Conservation (phyloP, 2,113 vertebrate genomes). For the Istiophorus platypterus region DNA sequence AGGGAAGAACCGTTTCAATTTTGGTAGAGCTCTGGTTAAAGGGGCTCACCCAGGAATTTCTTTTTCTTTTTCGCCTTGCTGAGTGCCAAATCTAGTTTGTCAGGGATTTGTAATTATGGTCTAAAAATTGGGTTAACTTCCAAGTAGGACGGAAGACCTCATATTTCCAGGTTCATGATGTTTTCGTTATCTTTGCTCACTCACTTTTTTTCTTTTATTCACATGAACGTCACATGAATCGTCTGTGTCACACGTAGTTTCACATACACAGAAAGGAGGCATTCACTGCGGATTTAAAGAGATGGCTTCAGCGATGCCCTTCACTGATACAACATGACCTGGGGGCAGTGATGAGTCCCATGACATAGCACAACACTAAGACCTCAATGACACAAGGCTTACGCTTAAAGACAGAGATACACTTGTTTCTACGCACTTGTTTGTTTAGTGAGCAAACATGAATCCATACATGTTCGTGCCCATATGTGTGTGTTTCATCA, state of each 20-base stretch:
- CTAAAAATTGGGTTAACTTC: background rate
- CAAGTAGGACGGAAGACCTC: background rate
- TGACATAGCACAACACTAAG: conserved; percentile 71
- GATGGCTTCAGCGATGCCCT: conserved; percentile 73
- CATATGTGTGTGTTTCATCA: conserved; percentile 47
- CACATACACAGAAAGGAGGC: conserved; percentile 59
- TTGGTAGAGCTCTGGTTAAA: too few species aligned
- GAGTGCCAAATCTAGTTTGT: too few species aligned
- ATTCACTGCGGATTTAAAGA: conserved; percentile 64
- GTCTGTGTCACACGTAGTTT: conserved; percentile 18
- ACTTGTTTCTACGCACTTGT: conserved; percentile 66
- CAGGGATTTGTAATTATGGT: background rate
- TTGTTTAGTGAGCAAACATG: conserved; percentile 55
- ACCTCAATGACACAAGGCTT: conserved; percentile 73
- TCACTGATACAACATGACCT: conserved; percentile 72
- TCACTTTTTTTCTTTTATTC: conserved; percentile 45
- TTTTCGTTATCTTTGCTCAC: conserved; percentile 4
- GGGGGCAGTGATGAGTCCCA: conserved; percentile 58
- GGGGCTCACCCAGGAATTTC: too few species aligned
- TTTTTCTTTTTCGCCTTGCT: too few species aligned
- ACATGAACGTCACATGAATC: conserved; percentile 53
- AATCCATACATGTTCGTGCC: conserved; percentile 41
- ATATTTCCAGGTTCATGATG: background rate
- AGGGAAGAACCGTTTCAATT: too few species aligned
- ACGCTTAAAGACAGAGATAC: conserved; percentile 63